Evolutionary conservation across 2,113 vertebrate species (phyloP).

Genomic region (Calidris pygmaea): DNA sequence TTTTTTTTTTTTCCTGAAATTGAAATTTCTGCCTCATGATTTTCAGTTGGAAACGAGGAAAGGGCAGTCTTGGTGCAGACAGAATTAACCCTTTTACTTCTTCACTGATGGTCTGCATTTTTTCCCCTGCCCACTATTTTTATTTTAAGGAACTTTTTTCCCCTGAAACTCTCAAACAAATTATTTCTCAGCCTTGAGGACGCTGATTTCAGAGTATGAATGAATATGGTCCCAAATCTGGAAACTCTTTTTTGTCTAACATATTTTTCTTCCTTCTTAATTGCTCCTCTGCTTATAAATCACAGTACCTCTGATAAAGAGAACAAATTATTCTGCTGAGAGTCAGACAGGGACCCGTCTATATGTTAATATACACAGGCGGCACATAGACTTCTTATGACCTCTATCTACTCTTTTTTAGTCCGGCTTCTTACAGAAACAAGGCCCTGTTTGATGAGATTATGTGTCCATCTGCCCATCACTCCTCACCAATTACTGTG

Average conservation of each 20-base stretch:
- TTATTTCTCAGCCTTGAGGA: not conserved
- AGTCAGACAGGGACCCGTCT: not conserved
- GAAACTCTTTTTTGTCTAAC: not conserved
- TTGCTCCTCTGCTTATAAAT: not conserved
- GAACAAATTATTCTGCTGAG: not conserved
- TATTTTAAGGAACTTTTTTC: not conserved
- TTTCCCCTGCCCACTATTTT: not conserved
- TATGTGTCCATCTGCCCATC: constrained; percentile 21
- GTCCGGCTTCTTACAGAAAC: not conserved
- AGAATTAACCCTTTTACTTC: constrained; percentile 16
- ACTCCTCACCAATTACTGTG: constrained; percentile 50
- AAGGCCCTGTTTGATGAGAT: constrained; percentile 34
- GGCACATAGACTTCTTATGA: not conserved
- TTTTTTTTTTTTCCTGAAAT: not conserved
- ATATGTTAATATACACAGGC: not conserved
- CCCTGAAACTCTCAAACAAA: not conserved
- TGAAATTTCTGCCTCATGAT: not conserved
- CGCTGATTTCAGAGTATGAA: not conserved
- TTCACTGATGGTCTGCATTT: not conserved
- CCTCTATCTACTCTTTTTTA: not conserved
- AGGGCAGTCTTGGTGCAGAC: not conserved
- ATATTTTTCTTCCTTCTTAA: not conserved
- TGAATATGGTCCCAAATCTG: not conserved
- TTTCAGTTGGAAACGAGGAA: not conserved
- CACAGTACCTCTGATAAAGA: not conserved